Percentiles rank a stretch among this genome's conserved stretches.
phyloP scores from a whole-genome alignment of 2,113 vertebrate genomes.

The Nymphicus hollandicus region DNA sequence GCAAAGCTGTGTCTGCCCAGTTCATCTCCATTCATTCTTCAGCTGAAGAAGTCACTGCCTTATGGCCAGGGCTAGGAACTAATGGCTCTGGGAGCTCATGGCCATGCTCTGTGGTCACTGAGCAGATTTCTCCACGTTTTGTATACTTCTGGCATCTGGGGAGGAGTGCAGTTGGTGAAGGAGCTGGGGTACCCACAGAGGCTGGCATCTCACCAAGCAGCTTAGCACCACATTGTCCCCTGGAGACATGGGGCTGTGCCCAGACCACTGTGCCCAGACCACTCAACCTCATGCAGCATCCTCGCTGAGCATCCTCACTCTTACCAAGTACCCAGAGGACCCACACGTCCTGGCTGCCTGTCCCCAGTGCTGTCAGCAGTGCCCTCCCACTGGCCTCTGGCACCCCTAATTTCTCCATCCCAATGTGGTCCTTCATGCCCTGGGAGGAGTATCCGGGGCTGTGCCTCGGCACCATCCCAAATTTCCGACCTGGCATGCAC shows the following conservation, averaged over 20 bases:
- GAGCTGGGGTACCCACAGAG: neutral
- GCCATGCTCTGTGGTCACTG: fast-evolving
- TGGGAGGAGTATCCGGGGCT: neutral
- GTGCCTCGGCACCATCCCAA: neutral
- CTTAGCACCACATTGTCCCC: fast-evolving
- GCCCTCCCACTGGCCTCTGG: neutral
- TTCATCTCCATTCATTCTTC: neutral
- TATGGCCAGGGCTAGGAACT: neutral
- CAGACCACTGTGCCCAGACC: neutral
- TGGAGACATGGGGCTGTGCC: neutral
- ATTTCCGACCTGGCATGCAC: fast-evolving
- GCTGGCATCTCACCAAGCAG: neutral
- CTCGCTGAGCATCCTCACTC: neutral
- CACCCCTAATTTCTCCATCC: neutral
- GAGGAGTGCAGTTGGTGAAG: neutral
- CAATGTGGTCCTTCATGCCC: neutral
- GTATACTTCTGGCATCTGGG: neutral
- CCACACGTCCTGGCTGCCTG: fast-evolving
- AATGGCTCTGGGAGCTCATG: neutral
- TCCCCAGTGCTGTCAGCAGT: neutral
- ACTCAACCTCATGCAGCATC: neutral
- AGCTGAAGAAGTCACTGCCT: neutral
- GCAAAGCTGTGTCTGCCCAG: neutral
- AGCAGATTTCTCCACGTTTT: neutral
- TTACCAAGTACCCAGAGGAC: neutral